Evolutionary conservation across 2,888 invertebrate species (phyloP).

Genomic region (Eubasilissa splendida): DNA sequence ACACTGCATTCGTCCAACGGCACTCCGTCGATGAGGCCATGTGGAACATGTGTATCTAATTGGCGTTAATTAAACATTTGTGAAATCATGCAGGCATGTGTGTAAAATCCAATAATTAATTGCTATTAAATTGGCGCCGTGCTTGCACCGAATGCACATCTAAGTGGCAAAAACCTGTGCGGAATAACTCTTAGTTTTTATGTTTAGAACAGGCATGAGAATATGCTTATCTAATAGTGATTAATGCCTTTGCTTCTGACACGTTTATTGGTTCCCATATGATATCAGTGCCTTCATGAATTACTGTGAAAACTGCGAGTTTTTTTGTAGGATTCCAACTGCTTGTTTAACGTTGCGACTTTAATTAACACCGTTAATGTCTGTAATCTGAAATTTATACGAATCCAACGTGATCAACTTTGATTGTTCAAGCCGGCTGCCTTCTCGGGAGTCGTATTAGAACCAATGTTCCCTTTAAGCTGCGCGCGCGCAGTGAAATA

Average conservation of each 20-base stretch:
- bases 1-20: too few species aligned
- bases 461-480: too few species aligned
- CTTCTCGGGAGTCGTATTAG: too few species aligned
- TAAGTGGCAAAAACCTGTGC: background rate
- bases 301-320: constrained; percentile 20
- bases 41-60: too few species aligned
- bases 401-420: background rate
- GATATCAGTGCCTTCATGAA: background rate
- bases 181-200: constrained; percentile 2
- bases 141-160: background rate
- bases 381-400: background rate
- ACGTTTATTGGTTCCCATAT: constrained; percentile 23
- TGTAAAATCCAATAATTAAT: too few species aligned
- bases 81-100: too few species aligned
- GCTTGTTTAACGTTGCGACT: constrained; percentile 10
- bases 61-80: too few species aligned
- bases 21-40: too few species aligned
- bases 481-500: too few species aligned
- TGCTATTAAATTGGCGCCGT: too few species aligned
- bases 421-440: background rate
- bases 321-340: constrained; percentile 19
- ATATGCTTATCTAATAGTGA: constrained; percentile 29
- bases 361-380: constrained; percentile 14
- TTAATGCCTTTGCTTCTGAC: constrained; percentile 26
- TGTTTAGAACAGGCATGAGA: constrained; percentile 14